Conservation (phyloP, 2,113 vertebrate genomes). For the Pardalotus punctatus region DNA sequence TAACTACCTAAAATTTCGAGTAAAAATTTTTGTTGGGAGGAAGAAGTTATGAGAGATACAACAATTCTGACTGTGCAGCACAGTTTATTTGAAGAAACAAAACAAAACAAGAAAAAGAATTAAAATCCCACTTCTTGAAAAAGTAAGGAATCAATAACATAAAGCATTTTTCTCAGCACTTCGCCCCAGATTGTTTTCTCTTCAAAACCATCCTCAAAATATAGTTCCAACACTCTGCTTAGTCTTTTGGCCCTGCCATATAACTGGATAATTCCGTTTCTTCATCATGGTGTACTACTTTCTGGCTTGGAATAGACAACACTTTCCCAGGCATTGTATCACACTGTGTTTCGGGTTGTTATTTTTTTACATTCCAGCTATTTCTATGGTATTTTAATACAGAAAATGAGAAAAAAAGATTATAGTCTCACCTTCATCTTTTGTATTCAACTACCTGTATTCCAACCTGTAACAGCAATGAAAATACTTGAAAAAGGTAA, state of each 20-base stretch:
- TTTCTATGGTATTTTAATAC: not conserved
- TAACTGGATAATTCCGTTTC: not conserved
- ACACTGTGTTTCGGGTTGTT: not conserved
- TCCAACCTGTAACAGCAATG: not conserved
- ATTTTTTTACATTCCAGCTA: not conserved
- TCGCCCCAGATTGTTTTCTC: not conserved
- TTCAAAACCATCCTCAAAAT: not conserved
- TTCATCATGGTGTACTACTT: not conserved
- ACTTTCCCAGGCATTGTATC: not conserved
- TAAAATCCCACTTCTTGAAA: not conserved
- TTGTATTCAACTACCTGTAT: not conserved
- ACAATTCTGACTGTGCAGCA: not conserved
- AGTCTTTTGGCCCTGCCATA: not conserved
- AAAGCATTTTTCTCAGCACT: not conserved
- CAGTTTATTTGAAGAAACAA: not conserved
- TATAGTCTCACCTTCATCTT: not conserved
- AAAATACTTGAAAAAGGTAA: not conserved
- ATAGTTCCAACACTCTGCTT: not conserved
- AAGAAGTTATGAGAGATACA: not conserved
- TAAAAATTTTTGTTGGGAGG: not conserved
- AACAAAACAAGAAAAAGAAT: not conserved
- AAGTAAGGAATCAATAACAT: not conserved
- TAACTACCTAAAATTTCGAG: not conserved
- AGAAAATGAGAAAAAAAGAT: not conserved
- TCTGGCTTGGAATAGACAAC: not conserved